Evolutionary conservation across 2,113 vertebrate species (phyloP).

Genomic region (Tragelaphus buxtoni): DNA sequence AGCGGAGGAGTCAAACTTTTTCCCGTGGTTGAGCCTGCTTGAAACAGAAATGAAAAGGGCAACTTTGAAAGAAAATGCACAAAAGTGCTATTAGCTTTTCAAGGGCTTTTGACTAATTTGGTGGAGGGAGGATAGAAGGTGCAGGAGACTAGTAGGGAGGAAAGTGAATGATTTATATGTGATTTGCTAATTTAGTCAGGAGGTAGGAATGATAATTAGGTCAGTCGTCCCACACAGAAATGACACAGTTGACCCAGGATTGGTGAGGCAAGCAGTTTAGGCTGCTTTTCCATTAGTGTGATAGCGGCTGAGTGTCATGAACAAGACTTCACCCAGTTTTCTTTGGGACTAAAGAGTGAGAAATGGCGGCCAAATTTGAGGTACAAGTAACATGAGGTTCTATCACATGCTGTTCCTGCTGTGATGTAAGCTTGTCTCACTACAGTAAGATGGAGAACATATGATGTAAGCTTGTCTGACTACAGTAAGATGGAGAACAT

Average conservation of each 20-base stretch:
- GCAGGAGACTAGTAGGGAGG: not conserved
- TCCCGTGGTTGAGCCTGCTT: not conserved
- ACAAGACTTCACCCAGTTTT: not conserved
- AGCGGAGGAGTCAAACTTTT: not conserved
- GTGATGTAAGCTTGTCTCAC: not conserved
- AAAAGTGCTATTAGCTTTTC: not conserved
- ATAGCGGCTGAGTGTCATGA: not conserved
- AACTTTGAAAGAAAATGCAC: not conserved
- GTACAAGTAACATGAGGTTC: not conserved
- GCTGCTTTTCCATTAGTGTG: slow-evolving; percentile 55
- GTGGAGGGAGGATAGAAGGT: not conserved
- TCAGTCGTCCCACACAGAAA: slow-evolving; percentile 34
- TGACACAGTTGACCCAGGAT: slow-evolving; percentile 33
- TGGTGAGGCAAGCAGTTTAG: not conserved
- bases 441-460: not conserved
- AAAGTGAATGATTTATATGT: not conserved
- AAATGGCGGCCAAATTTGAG: not conserved
- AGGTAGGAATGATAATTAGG: slow-evolving; percentile 25
- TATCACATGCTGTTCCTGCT: not conserved
- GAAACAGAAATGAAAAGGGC: not conserved
- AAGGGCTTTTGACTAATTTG: not conserved
- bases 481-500: not conserved
- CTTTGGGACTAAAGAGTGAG: not conserved
- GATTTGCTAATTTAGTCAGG: not conserved
- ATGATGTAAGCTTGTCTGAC: not conserved